Percentiles rank a stretch among this genome's conserved stretches.
Conservation (phyloP, 92 coral and sea anemone genomes). For the Metridium senile region DNA sequence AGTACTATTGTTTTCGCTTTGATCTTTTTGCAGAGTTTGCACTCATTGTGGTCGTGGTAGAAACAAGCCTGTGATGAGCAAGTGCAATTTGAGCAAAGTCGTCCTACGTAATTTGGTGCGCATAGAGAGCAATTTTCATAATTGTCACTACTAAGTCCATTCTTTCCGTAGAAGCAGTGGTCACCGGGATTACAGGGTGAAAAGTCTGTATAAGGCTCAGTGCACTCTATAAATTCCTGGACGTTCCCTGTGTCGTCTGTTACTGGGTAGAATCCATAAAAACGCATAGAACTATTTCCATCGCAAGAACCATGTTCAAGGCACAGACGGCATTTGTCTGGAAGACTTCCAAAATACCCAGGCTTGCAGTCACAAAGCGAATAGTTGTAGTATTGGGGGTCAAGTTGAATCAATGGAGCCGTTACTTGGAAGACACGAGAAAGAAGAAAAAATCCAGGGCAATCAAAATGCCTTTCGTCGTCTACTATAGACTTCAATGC, state of each 20-base stretch:
- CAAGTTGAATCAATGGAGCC: constrained; percentile 2
- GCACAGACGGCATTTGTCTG: not conserved
- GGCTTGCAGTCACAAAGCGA: constrained; percentile 12
- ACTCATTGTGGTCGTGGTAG: not conserved
- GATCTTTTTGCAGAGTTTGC: constrained; percentile 1
- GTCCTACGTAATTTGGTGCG: not conserved
- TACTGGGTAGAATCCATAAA: constrained; percentile 1
- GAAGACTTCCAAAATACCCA: constrained; percentile 8
- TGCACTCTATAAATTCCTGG: not conserved
- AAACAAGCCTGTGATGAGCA: not conserved
- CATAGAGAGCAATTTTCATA: constrained; percentile 5
- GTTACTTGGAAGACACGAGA: constrained; percentile 14
- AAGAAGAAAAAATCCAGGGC: constrained; percentile 12
- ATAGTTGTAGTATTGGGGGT: constrained; percentile 11
- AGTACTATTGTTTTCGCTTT: not conserved
- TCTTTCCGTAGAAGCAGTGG: constrained; percentile 3
- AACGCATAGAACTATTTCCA: not conserved
- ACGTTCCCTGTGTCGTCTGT: not conserved
- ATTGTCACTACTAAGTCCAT: not conserved
- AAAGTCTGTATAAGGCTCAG: no score
- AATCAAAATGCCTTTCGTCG: constrained; percentile 11
- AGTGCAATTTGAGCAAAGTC: constrained; percentile 7
- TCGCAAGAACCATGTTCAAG: not conserved
- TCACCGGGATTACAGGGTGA: not conserved
- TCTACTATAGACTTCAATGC: not conserved